These are phyloP conservation scores for Cercocebus atys DNA, from an alignment of 2,113 vertebrate species.

Conservation along the genomic window DNA sequence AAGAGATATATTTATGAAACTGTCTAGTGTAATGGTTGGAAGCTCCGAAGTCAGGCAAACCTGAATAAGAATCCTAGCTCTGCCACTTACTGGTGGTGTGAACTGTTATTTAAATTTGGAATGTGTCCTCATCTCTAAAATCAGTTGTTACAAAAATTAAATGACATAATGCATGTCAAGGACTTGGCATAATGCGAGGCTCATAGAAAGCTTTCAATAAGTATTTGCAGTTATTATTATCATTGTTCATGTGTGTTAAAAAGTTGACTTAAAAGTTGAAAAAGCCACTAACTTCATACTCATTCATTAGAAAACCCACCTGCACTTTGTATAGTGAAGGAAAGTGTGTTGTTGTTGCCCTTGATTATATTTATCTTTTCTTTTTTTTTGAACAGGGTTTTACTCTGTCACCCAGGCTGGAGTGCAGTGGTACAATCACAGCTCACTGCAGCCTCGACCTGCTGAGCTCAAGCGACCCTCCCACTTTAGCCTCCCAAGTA, in stretches of 20 bases:
- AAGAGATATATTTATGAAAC: not conserved
- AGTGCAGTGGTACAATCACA: no score
- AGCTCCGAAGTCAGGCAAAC: not conserved
- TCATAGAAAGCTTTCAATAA: not conserved
- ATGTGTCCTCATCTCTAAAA: not conserved
- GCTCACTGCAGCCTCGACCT: no score
- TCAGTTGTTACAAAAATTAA: not conserved
- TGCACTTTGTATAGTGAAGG: not conserved
- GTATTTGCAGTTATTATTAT: not conserved
- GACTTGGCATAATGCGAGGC: not conserved
- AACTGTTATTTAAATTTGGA: not conserved
- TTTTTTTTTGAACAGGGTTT: not conserved
- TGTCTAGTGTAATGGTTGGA: not conserved
- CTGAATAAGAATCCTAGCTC: not conserved
- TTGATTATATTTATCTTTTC: not conserved
- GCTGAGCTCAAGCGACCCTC: no score
- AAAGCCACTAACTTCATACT: not conserved
- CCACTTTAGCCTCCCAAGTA: no score
- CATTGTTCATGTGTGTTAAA: not conserved
- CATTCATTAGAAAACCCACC: not conserved
- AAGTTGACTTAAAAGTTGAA: not conserved
- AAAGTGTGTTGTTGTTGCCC: not conserved
- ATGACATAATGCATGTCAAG: not conserved
- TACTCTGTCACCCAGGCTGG: no score
- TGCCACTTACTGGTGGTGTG: not conserved